Base-by-base conservation (phyloP, 2,113 vertebrate genomes). In the Gallinago jamesoni region DNA sequence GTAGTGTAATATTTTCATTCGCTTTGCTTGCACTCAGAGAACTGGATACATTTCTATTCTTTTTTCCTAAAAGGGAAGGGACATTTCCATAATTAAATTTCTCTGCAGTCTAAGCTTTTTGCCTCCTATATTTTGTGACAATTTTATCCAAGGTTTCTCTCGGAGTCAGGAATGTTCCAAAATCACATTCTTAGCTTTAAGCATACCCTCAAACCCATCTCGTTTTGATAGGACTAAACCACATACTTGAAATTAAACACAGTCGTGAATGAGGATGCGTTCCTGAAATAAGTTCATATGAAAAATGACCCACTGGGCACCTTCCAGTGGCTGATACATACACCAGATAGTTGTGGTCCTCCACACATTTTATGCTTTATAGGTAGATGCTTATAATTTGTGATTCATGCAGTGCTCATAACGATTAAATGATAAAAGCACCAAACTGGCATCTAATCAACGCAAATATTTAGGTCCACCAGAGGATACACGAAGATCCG, bases 381-480 rank as follows among this genome's bases (percentile, higher is more conserved):
- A 70, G 16, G 28, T 56, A 48, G 48, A 14, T 14, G 19, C 27
- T 82, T 82, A 9, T 57, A 41, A 80, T 48, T 84, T 37, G 39
- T 93, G 76, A 90, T 60, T 94, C 73, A 81, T 24, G 33, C 33
- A 2, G 30, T 37, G 28, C 57, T 93, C 53, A 24, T n/a, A 25
- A 27, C 3, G 14, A 84, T 64, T 75, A 68, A 78, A 39, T 18
- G 35, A n/a, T 24, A 69, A 78, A 76, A 93, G n/a, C 86, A 43
- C 20, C 84, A 55, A 73, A 76, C 35, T 68, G 41, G 30, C 56
- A 82, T 68, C 43, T 78, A 90, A 90, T 81, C 48, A 43, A 21
- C 53, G 83, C 57, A 95, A 93, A 94, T 90, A 87, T 84, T 96
- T 84, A 27, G 76, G 59, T 82, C 62, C 62, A n/a, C 37, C 64